phyloP scores from a whole-genome alignment of 2,113 vertebrate genomes.

The Pedetes capensis region DNA sequence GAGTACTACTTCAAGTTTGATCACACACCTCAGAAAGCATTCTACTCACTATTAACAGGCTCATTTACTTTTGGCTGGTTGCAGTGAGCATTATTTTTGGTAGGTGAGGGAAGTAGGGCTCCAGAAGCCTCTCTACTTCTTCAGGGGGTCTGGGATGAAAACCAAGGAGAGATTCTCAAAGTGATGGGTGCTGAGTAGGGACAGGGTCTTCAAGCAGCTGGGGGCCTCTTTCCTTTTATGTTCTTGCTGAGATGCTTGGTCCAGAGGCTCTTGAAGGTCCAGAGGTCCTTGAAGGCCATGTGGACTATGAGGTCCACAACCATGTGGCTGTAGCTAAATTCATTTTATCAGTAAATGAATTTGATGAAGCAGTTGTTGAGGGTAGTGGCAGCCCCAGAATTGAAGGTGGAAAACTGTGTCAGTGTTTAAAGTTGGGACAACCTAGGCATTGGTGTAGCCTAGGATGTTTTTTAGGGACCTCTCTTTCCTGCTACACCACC shows the following conservation, averaged over 20 bases:
- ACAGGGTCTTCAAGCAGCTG: background rate
- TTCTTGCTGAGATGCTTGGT: background rate
- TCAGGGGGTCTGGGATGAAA: background rate
- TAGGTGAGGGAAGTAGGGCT: too few relatives aligned
- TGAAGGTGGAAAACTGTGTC: background rate
- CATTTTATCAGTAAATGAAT: background rate
- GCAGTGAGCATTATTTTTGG: too few relatives aligned
- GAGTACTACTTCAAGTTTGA: too few relatives aligned
- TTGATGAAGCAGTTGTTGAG: background rate
- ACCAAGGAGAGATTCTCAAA: background rate
- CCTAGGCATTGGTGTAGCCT: background rate
- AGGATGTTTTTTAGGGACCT: background rate
- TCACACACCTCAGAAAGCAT: too few relatives aligned
- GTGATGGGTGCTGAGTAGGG: background rate
- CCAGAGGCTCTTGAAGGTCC: background rate
- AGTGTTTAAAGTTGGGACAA: background rate
- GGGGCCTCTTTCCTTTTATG: background rate
- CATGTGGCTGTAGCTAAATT: background rate
- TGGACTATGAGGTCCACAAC: background rate
- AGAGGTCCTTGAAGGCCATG: background rate
- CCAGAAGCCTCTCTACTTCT: background rate
- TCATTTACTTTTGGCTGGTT: too few relatives aligned
- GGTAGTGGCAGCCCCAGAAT: background rate
- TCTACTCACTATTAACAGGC: too few relatives aligned
- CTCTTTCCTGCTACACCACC: background rate